A percentile compares a stretch with the other conserved stretches of the same genome.
Conservation (phyloP, 2,888 invertebrate species). For the Lomographa bimaculata region DNA sequence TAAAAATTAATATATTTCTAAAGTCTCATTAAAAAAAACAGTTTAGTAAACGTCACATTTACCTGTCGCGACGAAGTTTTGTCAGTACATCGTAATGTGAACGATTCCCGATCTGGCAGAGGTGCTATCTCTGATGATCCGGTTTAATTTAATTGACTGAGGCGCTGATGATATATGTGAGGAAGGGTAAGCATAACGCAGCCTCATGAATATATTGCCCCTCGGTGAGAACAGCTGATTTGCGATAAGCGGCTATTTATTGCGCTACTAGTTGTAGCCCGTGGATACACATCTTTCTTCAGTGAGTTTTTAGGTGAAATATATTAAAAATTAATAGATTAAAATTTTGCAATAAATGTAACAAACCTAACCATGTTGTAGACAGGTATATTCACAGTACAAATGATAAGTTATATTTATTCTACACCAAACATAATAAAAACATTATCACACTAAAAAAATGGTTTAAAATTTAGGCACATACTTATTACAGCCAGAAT, state of each 20-base stretch:
- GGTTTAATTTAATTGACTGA: conserved; percentile 81
- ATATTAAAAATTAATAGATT: not conserved
- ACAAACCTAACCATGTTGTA: too few relatives aligned
- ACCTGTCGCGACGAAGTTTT: too few relatives aligned
- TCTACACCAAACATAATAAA: too few relatives aligned
- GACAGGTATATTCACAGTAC: too few relatives aligned
- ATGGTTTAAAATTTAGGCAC: too few relatives aligned
- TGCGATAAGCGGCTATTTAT: conserved; percentile 82
- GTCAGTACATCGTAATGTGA: not conserved
- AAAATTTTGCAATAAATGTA: too few relatives aligned
- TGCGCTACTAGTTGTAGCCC: conserved; percentile 71
- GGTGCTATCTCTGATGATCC: conserved; percentile 72
- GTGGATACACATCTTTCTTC: conserved; percentile 45
- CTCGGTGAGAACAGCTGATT: conserved; percentile 77
- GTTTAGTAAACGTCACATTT: too few relatives aligned
- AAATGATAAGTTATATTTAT: too few relatives aligned
- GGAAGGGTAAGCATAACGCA: conserved; percentile 73
- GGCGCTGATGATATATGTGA: conserved; percentile 77
- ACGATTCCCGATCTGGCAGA: conserved; percentile 17
- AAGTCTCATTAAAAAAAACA: too few relatives aligned
- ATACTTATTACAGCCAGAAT: too few relatives aligned
- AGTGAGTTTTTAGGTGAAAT: not conserved
- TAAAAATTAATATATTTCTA: too few relatives aligned
- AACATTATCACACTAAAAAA: too few relatives aligned
- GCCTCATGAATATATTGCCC: conserved; percentile 77